phyloP scores from a whole-genome alignment of 2,113 vertebrate genomes.

The Saguinus midas region DNA sequence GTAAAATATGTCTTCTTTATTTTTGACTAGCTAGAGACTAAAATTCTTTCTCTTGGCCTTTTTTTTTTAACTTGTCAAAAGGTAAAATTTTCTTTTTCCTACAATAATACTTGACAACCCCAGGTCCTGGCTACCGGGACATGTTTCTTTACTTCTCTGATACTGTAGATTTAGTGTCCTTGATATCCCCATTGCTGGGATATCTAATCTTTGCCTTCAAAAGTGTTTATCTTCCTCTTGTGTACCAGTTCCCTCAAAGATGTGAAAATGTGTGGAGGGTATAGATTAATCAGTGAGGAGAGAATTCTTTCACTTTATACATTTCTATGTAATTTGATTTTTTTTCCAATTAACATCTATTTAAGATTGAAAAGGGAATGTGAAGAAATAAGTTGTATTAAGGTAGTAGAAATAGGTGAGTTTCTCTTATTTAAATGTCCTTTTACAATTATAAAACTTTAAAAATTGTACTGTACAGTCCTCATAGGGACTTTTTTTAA shows the following conservation, averaged over 20 bases:
- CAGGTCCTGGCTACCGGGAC: background rate
- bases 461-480: background rate
- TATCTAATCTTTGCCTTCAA: background rate
- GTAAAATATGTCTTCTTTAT: background rate
- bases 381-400: background rate
- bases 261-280: background rate
- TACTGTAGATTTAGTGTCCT: background rate
- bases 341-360: background rate
- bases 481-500: background rate
- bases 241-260: background rate
- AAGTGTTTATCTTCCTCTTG: background rate
- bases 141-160: background rate
- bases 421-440: background rate
- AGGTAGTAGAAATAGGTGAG: background rate
- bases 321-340: background rate
- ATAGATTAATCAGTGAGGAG: background rate
- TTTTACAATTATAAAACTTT: background rate
- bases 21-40: too few relatives aligned
- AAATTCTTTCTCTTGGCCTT: too few relatives aligned
- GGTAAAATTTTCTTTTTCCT: background rate
- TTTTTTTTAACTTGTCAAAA: too few relatives aligned
- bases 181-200: background rate
- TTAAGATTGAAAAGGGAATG: background rate
- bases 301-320: background rate
- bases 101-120: background rate